A percentile compares a stretch with the other conserved stretches of the same genome.
Evolutionary conservation across 2,113 vertebrate genomes (phyloP).

Genomic region (Rhinolophus ferrumequinum): DNA sequence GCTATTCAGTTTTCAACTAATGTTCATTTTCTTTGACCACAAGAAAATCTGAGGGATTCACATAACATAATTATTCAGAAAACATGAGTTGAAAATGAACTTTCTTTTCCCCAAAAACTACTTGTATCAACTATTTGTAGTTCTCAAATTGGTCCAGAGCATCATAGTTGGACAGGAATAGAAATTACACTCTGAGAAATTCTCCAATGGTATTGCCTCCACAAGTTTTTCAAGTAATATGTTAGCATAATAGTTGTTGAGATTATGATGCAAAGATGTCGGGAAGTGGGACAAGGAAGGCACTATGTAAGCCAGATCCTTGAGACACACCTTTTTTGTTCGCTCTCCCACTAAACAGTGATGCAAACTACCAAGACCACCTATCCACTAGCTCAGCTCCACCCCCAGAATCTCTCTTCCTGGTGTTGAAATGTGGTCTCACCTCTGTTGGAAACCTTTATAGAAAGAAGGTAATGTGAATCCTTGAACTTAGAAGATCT

Average conservation of each 20-base stretch:
- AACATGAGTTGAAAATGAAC: background rate
- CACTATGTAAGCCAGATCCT: background rate
- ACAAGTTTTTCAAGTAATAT: background rate
- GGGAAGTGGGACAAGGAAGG: background rate
- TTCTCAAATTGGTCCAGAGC: background rate
- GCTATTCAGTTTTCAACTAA: background rate
- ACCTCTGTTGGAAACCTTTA: background rate
- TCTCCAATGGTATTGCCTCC: background rate
- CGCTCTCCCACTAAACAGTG: background rate
- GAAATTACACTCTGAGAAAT: constrained; percentile 2
- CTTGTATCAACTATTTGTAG: background rate
- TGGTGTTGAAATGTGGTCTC: background rate
- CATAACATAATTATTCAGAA: background rate
- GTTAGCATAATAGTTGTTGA: background rate
- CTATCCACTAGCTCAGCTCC: background rate
- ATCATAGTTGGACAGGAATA: background rate
- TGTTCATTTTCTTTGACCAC: background rate
- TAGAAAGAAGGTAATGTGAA: background rate
- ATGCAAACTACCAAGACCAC: background rate
- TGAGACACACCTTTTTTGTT: background rate
- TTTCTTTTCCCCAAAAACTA: background rate
- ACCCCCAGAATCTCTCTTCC: background rate
- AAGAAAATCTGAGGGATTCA: background rate
- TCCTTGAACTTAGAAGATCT: background rate
- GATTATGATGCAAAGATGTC: background rate